phyloP scores from a whole-genome alignment of 1,140 invertebrate species.

The Ctenoplectra terminalis region DNA sequence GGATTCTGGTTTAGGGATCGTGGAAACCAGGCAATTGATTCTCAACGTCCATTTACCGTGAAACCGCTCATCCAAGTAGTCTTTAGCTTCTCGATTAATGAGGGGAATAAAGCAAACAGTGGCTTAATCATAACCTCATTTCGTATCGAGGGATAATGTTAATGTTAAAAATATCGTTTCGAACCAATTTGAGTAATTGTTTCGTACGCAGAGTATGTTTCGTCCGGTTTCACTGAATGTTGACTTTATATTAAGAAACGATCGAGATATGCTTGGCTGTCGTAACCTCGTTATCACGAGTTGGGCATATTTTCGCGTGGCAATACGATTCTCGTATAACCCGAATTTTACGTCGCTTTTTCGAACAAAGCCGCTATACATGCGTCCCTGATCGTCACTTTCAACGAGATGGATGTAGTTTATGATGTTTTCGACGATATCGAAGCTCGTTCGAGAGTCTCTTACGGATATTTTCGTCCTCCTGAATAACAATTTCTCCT shows the following conservation, averaged over 20 bases:
- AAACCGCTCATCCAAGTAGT: slow-evolving; percentile 12
- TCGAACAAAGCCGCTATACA: neutral
- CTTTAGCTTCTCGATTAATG: slow-evolving; percentile 23
- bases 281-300: neutral
- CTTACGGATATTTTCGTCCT: slow-evolving; percentile 31
- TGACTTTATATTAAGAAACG: neutral
- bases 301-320: neutral
- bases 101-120: neutral
- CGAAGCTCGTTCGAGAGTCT: slow-evolving; percentile 3
- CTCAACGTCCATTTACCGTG: slow-evolving; percentile 6
- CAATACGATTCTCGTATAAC: neutral
- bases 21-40: slow-evolving; percentile 24
- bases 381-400: slow-evolving; percentile 6
- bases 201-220: too few species aligned
- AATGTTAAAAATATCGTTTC: too few species aligned
- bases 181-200: too few species aligned
- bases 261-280: neutral
- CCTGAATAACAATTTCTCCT: slow-evolving; percentile 26
- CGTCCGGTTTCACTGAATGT: too few species aligned
- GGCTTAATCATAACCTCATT: neutral
- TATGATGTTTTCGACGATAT: slow-evolving; percentile 36
- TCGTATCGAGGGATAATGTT: neutral
- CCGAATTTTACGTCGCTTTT: slow-evolving; percentile 9
- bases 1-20: neutral
- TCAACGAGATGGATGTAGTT: slow-evolving; percentile 12